Evolutionary conservation across 2,797 vertebrate species (phyloP), one percentile per base, ranked within the genome.

Genomic region (Echeneis naucrates): DNA sequence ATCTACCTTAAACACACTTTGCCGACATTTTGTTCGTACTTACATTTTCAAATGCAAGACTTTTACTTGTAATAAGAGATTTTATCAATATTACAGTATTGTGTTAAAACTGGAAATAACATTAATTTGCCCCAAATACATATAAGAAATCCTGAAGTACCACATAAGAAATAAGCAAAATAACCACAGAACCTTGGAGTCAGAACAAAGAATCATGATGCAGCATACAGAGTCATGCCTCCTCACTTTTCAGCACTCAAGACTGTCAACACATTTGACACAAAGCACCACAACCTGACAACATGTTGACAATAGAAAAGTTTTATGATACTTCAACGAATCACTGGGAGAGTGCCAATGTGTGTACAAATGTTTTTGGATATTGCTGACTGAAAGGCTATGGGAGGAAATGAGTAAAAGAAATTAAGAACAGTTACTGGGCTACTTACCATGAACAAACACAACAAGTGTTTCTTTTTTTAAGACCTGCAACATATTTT

Each of bases 361-460:
- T 10, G 44, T 12, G n/a, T 10, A 0, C 16, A 24, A 30, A 53
- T 33, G 13, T 24, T 53, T 57, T 14, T 3, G 14, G 10, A 59
- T 17, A 48, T 30, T 60, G 3, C 23, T 45, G 37, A 16, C 48
- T 35, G 9, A 38, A 53, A 54, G 13, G 37, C 66, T 51, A 55
- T 10, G 5, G 32, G 27, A 66, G 61, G 68, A 11, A 58, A 33
- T 16, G 44, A 73, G 32, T 57, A 66, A 10, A 37, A 65, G n/a
- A 32, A 70, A 70, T 38, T 68, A 53, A 65, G 35, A 57, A 52
- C 17, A 60, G 61, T 86, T 79, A 77, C 70, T 40, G 67, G 57
- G 61, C n/a, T n/a, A n/a, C n/a, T n/a, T 76, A 57, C 68, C 45
- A 60, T 62, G 59, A 68, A 87, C 40, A 81, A 90, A 84, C 59